Conservation (phyloP, 2,113 vertebrate genomes). For the Galbula dea region DNA sequence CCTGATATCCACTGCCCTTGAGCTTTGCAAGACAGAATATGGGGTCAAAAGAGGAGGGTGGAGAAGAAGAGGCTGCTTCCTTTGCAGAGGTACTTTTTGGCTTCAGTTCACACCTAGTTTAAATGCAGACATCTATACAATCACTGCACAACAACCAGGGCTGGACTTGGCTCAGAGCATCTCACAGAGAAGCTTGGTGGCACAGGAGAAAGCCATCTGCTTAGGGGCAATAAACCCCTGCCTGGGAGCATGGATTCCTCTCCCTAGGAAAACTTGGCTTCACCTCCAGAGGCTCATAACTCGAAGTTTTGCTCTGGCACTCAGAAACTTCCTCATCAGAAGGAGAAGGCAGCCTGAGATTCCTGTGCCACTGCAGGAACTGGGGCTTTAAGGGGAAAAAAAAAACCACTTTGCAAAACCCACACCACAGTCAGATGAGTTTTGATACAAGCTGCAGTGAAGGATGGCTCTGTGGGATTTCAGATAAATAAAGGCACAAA, state of each 20-base stretch:
- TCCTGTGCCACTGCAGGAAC: background rate
- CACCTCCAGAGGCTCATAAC: background rate
- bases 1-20: too few species aligned
- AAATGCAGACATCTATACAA: background rate
- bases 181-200: background rate
- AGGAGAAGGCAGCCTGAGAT: background rate
- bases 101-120: background rate
- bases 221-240: background rate
- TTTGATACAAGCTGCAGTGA: background rate
- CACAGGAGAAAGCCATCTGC: background rate
- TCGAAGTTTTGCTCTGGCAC: background rate
- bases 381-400: background rate
- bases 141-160: background rate
- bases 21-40: background rate
- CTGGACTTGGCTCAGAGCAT: background rate
- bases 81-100: background rate
- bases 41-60: too few species aligned
- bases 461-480: conserved; percentile 12
- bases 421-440: background rate
- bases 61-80: background rate
- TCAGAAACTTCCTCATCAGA: background rate
- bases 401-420: background rate
- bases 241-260: background rate
- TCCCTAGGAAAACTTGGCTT: background rate
- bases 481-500: conserved; percentile 39